Evolutionary conservation across 2,888 invertebrate genomes (phyloP), one percentile per base, ranked within the genome.

Genomic region (Drosophila nr. medialis): DNA sequence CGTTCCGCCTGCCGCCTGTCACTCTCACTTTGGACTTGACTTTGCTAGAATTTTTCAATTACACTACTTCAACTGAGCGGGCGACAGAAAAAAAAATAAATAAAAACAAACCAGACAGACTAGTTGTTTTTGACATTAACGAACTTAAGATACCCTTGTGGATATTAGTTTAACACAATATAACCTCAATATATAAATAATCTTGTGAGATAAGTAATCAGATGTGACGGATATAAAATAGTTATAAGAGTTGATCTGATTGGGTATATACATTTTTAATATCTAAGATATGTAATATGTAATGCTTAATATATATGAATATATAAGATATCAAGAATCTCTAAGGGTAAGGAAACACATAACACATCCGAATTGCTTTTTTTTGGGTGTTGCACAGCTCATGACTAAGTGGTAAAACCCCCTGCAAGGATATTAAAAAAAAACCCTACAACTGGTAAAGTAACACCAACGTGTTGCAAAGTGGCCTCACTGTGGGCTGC

Each of bases 1-100:
- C 73, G 72, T 79, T 79, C 75, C 72, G 80, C 80, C 80, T 79
- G 68, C 75, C 55, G 77, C 65, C 77, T 89, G 89, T 89, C 89
- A 89, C 86, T 89, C 89, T 87, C 90, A 89, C 90, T 90, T 89
- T 89, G 84, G 88, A 86, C 84, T 89, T 87, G 88, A 87, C 90
- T 89, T 90, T 89, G 76, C 84, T 80, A 89, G 86, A 89, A 89
- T 89, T 89, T 88, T 89, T 89, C 90, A 89, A 89, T 89, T 89
- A 89, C 86, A 87, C 87, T 77, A 73, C 81, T 84, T 83, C 84
- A 83, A 73, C 81, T 71, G 84, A 64, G 80, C 63, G 64, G 61
- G 65, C 60, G 61, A 54, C 55, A 63, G 34, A 60, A 60, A 34
- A 51, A 29, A 59, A 49, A 38, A 21, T 36, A 24, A 53, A 18